Conservation (phyloP, 2,113 vertebrate species). For the Nibea albiflora region DNA sequence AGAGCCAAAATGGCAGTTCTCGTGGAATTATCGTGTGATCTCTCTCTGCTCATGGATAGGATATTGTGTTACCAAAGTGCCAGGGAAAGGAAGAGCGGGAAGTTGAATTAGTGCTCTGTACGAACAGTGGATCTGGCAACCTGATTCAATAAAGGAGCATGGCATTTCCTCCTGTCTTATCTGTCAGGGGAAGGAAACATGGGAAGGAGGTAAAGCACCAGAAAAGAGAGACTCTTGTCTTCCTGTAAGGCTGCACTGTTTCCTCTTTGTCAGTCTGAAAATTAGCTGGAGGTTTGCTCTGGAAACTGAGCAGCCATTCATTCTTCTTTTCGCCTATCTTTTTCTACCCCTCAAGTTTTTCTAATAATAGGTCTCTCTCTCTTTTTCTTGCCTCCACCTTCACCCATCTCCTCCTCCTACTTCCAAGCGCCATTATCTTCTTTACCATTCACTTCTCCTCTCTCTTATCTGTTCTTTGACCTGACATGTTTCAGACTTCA, state of each 20-base stretch:
- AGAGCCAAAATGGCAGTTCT: conserved; percentile 36
- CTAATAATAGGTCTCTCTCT: background rate
- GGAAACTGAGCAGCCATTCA: conserved; percentile 14
- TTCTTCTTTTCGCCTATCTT: conserved; percentile 11
- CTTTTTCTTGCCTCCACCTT: background rate
- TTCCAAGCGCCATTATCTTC: background rate
- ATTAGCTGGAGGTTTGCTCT: background rate
- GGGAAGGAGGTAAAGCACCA: conserved; percentile 31
- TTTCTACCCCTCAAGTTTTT: background rate
- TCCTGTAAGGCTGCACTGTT: conserved; percentile 42
- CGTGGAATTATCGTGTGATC: conserved; percentile 23
- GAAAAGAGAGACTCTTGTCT: conserved; percentile 27
- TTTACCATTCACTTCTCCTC: background rate
- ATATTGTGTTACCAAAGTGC: conserved; percentile 45
- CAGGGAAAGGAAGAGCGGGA: conserved; percentile 27
- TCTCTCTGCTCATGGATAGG: conserved; percentile 1
- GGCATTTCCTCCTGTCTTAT: conserved; percentile 65
- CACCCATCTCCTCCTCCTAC: background rate
- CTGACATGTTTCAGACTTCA: conserved; percentile 15
- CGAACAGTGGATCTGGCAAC: conserved; percentile 43
- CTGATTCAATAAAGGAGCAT: conserved; percentile 56
- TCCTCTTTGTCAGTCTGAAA: conserved; percentile 32
- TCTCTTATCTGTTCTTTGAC: conserved; percentile 17
- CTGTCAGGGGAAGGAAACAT: conserved; percentile 45
- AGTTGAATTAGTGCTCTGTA: conserved; percentile 50